Conservation (phyloP, 2,888 invertebrate genomes). For the Cinara cedri region DNA sequence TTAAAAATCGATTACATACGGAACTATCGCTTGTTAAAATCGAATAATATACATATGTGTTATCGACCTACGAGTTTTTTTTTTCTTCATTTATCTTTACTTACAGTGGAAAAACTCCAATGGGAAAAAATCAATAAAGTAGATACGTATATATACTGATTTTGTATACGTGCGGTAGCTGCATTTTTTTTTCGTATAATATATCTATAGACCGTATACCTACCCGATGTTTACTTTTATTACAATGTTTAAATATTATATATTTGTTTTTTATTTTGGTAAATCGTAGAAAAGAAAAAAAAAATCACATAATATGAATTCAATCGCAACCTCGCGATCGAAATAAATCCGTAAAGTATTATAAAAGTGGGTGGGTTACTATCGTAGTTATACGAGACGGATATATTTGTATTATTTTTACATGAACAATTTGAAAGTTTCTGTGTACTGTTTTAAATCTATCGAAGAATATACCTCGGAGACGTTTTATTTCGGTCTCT, state of each 20-base stretch:
- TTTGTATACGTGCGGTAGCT: neutral
- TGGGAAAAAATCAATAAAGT: constrained; percentile 1
- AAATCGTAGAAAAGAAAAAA: too few species aligned
- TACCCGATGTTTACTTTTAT: constrained; percentile 11
- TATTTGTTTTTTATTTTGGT: neutral
- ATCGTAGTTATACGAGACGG: too few species aligned
- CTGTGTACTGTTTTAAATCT: too few species aligned
- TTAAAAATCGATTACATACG: constrained; percentile 9
- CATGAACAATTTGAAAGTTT: neutral
- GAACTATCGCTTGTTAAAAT: neutral
- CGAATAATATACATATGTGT: neutral
- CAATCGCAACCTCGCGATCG: neutral
- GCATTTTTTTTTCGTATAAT: neutral
- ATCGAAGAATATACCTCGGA: too few species aligned
- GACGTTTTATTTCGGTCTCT: too few species aligned
- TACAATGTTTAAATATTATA: constrained; percentile 2
- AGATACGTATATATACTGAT: neutral
- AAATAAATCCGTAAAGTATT: neutral
- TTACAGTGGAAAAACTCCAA: neutral
- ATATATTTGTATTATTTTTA: neutral
- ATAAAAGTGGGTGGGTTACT: too few species aligned
- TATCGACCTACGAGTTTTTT: neutral
- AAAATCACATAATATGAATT: neutral
- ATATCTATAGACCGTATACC: neutral
- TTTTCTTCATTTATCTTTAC: neutral